Evolutionary conservation across 2,888 invertebrate genomes (phyloP).

Genomic region (Clanis bilineata): DNA sequence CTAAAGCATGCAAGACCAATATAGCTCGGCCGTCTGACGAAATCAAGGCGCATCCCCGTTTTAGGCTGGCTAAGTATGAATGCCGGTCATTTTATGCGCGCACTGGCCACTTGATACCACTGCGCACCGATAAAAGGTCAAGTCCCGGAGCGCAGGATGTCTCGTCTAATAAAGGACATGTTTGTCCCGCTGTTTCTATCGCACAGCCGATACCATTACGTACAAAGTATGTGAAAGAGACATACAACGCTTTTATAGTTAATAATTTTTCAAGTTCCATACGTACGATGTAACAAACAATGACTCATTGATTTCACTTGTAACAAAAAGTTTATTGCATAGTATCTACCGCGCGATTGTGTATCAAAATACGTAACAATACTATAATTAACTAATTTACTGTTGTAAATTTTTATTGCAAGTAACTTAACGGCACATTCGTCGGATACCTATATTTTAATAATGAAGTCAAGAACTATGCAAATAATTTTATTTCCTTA

Average conservation of each 20-base stretch:
- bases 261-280: conserved; percentile 7
- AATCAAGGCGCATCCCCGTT: conserved; percentile 27
- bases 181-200: conserved; percentile 43
- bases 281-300: neutral
- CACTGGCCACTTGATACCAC: conserved; percentile 52
- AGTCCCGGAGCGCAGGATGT: conserved; percentile 61
- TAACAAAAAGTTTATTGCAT: neutral
- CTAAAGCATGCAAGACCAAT: conserved; percentile 13
- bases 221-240: conserved; percentile 30
- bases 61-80: conserved; percentile 35
- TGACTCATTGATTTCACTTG: neutral
- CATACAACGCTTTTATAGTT: conserved; percentile 14
- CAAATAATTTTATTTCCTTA: too few relatives aligned
- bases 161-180: conserved; percentile 58
- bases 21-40: conserved; percentile 26
- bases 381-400: neutral
- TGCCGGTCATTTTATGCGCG: conserved; percentile 52
- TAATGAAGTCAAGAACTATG: too few relatives aligned
- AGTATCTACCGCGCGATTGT: neutral
- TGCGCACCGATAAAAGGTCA: conserved; percentile 66
- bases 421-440: too few relatives aligned
- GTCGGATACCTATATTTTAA: too few relatives aligned
- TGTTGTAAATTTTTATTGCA: too few relatives aligned
- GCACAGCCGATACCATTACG: conserved; percentile 24
- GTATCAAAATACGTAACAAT: neutral